These are phyloP conservation scores for Drosophila pegasa DNA, from an alignment of 2,888 invertebrate species.

Conservation along the genomic window DNA sequence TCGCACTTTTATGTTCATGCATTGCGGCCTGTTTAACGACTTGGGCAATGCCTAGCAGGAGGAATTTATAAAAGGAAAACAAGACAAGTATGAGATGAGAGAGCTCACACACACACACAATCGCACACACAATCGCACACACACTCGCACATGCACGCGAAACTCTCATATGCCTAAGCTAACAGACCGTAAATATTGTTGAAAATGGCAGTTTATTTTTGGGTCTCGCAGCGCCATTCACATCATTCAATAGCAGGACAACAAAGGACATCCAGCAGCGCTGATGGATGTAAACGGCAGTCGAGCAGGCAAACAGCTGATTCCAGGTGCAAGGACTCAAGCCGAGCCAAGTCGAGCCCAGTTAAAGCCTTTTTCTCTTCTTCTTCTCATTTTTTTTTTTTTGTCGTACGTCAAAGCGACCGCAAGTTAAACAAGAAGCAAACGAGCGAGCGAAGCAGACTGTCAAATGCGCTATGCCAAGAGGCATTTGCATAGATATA, in stretches of 20 bases:
- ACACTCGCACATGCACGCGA: conserved; percentile 6
- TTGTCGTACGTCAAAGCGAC: conserved; percentile 45
- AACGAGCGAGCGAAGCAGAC: conserved; percentile 27
- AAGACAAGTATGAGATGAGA: neutral
- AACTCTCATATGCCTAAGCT: conserved; percentile 67
- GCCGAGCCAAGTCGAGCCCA: conserved; percentile 39
- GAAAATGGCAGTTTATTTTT: conserved; percentile 76
- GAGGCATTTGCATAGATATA: neutral
- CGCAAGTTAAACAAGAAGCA: conserved; percentile 65
- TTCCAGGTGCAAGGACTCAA: conserved; percentile 60
- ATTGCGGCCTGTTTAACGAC: conserved; percentile 73
- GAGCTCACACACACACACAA: conserved; percentile 8
- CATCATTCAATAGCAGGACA: conserved; percentile 70
- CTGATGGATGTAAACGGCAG: conserved; percentile 69
- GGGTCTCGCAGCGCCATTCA: conserved; percentile 50
- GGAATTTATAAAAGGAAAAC: conserved; percentile 60
- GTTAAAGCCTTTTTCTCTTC: conserved; percentile 50
- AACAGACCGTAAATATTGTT: conserved; percentile 77
- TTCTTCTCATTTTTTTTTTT: neutral
- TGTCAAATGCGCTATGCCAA: conserved; percentile 28
- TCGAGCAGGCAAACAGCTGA: conserved; percentile 54
- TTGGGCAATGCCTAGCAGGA: conserved; percentile 53
- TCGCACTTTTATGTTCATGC: conserved; percentile 72
- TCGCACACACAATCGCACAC: conserved; percentile 6
- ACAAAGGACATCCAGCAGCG: conserved; percentile 28